Percentiles rank a stretch among this genome's conserved stretches.
These are phyloP conservation scores for Pluvialis apricaria DNA, from an alignment of 2,113 vertebrate species.

Conservation along the genomic window DNA sequence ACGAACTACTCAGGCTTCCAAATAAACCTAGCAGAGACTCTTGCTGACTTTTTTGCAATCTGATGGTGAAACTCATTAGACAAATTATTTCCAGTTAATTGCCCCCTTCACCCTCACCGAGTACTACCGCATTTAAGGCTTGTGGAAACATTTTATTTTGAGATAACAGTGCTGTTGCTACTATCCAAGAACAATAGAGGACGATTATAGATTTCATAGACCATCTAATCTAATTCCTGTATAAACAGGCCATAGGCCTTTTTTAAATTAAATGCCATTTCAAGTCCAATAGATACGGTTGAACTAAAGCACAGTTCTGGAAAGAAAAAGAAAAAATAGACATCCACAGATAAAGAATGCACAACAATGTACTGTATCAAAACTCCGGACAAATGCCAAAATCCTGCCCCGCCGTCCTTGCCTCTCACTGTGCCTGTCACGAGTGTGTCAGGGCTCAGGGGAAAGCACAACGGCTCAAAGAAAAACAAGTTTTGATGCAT, in stretches of 20 bases:
- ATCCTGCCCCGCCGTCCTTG: background rate
- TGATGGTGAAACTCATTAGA: background rate
- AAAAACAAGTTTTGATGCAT: background rate
- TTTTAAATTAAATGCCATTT: background rate
- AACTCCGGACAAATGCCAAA: background rate
- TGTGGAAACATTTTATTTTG: background rate
- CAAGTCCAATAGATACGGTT: background rate
- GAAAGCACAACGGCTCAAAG: background rate
- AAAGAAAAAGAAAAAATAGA: background rate
- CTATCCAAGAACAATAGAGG: slow-evolving; percentile 38
- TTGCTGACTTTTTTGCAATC: background rate
- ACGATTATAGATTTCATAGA: background rate
- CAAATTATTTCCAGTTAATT: slow-evolving; percentile 8
- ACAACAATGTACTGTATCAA: background rate
- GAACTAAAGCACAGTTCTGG: background rate
- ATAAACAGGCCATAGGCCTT: slow-evolving; percentile 5
- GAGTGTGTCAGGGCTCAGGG: background rate
- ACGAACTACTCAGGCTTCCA: background rate
- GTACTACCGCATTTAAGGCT: background rate
- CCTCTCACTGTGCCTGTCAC: background rate
- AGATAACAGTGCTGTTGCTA: background rate
- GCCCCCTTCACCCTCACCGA: background rate
- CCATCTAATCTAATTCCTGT: slow-evolving; percentile 10
- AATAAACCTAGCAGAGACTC: background rate
- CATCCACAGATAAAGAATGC: background rate